Base-by-base conservation (phyloP, 2,888 invertebrate genomes). In the Atherix ibis region DNA sequence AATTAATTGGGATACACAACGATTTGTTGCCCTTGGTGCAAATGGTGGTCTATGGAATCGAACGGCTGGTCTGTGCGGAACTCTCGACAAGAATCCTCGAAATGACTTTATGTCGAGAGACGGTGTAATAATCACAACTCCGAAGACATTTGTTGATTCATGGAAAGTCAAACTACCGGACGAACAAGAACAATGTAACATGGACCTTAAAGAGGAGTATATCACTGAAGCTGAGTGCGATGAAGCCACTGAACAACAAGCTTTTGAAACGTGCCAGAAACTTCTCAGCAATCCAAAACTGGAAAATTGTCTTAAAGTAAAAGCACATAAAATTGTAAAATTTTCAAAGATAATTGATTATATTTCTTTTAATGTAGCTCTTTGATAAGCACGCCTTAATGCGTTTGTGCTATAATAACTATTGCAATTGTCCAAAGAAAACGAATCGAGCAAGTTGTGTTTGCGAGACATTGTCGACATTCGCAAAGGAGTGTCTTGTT, bases 381-480 rank as follows among this genome's bases (percentile, higher is more conserved):
- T n/a, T n/a, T n/a, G n/a, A n/a, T n/a, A n/a, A n/a, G n/a, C n/a
- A n/a, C n/a, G n/a, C n/a, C n/a, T n/a, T n/a, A n/a, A n/a, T n/a
- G n/a, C n/a, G n/a, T n/a, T n/a, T n/a, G n/a, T 91, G 89, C 44
- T 68, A 73, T 33, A 78, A 76, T 67, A 87, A 89, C 52, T 87
- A 76, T 53, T 88, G 88, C 51, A 67, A 71, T 15, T 76, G 79
- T 43, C 64, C 66, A 6, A 54, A 68, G 36, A 47, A 47, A 3
- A 50, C 50, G 50, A 69, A 70, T 49, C 66, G 70, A 0, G 67
- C 70, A 36, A 66, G 67, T 22, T 87, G 87, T 49, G 78, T 77
- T 1, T 87, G 87, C 50, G 70, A 73, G 41, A 76, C 82, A 1
- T 67, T 87, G 36, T 69, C 76, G 1, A 78, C 83, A 34, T 78